Evolutionary conservation across 1,140 invertebrate genomes (phyloP).

Genomic region (Periplaneta americana): DNA sequence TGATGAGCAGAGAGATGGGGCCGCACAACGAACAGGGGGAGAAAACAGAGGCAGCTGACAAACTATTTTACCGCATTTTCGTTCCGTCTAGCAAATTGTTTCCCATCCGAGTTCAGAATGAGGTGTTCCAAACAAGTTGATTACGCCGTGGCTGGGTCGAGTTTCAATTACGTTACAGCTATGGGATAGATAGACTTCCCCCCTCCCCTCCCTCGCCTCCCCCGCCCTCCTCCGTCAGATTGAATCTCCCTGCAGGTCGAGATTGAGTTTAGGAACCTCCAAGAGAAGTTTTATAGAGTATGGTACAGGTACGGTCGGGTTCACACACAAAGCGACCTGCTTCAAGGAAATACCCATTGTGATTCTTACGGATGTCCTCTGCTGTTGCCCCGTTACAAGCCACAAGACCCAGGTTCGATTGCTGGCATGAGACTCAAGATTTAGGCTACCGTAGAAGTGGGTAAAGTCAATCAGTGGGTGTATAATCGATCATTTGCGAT

Average conservation of each 20-base stretch:
- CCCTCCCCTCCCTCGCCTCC: neutral
- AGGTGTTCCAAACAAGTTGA: conserved; percentile 14
- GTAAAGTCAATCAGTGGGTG: no score
- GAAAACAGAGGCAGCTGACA: conserved; percentile 6
- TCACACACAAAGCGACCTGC: neutral
- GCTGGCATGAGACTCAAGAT: no score
- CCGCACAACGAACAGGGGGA: neutral
- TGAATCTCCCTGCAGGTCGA: neutral
- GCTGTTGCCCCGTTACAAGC: no score
- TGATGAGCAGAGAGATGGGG: neutral
- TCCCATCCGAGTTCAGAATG: conserved; percentile 12
- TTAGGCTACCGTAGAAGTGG: no score
- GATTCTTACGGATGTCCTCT: no score
- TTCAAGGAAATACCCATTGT: no score
- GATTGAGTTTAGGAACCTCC: conserved; percentile 11
- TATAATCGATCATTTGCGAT: no score
- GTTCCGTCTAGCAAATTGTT: conserved; percentile 19
- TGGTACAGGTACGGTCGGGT: neutral
- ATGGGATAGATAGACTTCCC: neutral
- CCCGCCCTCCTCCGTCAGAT: neutral
- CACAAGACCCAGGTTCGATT: no score
- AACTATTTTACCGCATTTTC: conserved; percentile 20
- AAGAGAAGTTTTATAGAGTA: neutral
- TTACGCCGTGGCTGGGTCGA: conserved; percentile 4
- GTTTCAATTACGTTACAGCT: neutral